Evolutionary conservation across 1,140 invertebrate species (phyloP).

Genomic region (Dysdera silvatica): DNA sequence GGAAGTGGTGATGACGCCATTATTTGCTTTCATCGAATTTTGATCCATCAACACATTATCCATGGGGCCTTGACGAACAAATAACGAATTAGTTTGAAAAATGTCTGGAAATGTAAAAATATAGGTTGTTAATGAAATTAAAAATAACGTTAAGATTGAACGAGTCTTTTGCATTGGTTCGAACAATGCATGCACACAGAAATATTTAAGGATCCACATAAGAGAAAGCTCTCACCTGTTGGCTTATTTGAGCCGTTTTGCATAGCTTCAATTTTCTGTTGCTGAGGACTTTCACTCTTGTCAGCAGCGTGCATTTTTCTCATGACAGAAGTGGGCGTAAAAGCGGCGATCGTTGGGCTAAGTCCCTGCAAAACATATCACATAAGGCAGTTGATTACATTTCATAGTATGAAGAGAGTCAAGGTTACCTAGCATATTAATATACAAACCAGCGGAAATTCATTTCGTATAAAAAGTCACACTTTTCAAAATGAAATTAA

Average conservation of each 20-base stretch:
- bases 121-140: neutral
- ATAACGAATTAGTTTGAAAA: neutral
- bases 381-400: too few species aligned
- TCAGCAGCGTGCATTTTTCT: constrained; percentile 88
- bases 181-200: too few species aligned
- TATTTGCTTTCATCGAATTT: neutral
- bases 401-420: too few species aligned
- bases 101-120: neutral
- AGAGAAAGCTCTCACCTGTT: neutral
- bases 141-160: neutral
- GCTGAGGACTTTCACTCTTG: constrained; percentile 54
- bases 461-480: too few species aligned
- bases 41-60: too few species aligned
- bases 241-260: constrained; percentile 27
- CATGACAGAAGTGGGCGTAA: constrained; percentile 81
- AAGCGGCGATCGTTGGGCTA: constrained; percentile 50
- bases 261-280: constrained; percentile 11
- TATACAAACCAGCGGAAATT: too few species aligned
- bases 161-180: neutral
- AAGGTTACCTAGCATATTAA: too few species aligned
- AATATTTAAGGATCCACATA: neutral
- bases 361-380: constrained; percentile 26
- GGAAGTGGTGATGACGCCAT: neutral
- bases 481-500: too few species aligned
- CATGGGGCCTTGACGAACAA: neutral